Base-by-base conservation (phyloP, 2,888 invertebrate species). In the Drosophila mimetica region DNA sequence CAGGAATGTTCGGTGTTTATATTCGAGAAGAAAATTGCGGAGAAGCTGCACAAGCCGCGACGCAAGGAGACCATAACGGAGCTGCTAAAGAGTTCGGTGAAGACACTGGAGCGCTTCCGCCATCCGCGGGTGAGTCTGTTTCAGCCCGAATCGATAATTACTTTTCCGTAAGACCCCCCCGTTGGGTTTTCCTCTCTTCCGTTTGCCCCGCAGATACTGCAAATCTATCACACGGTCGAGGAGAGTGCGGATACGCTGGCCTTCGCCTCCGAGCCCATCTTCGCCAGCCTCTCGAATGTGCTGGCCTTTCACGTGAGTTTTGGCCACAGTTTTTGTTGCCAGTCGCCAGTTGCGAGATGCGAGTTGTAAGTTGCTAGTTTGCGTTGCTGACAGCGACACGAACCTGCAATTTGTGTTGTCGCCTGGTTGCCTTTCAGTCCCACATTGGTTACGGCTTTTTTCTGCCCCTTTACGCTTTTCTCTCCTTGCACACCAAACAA, bases 1-100 rank as follows among this genome's bases (percentile, higher is more conserved):
- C 93, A 98, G 98, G 97, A 97, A 92, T 97, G 96, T 73, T 98
- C 98, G 0, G 95, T 98, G 74, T 98, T 98, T 92, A 93, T 98
- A 60, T 98, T 98, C 91, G 98, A 98, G 92, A 98, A 98, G 91
- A 95, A 96, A 75, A 95, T 96, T 59, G 97, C 97, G 0, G 98
- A 98, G 89, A 98, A 98, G 90, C 92, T 98, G 41, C 97, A 97
- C 92, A 98, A 97, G 89, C 97, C 97, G 4, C 96, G 97, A 81
- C 94, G 97, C 64, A 97, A 97, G 90, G 98, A 98, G 90, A 95
- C 95, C n/a, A 96, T 98, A 81, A 95, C 98, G 7, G 98, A 98
- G 89, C 94, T 97, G 60, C 93, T 98, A 55, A 93, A 97, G 34
- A 94, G 94, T 67, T 96, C 97, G 67, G 95, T 98, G 8, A 93